phyloP scores from a whole-genome alignment of 2,113 vertebrate genomes.

The Silurus asotus region DNA sequence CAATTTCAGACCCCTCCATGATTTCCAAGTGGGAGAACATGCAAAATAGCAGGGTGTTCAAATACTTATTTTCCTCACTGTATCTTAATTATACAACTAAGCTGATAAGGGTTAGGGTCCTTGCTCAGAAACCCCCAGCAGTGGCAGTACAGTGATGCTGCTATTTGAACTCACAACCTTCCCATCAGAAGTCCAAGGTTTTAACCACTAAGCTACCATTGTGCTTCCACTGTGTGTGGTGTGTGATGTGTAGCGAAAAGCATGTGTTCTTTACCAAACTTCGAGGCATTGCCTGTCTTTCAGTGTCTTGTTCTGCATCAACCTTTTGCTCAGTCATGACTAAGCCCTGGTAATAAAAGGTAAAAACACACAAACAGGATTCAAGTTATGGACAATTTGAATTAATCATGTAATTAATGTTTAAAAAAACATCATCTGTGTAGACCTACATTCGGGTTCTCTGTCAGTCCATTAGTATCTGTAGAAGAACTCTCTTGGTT shows the following conservation, averaged over 20 bases:
- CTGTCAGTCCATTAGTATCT: conserved; percentile 26
- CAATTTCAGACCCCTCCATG: no score
- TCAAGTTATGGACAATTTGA: neutral
- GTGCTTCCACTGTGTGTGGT: neutral
- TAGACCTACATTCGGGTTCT: conserved; percentile 44
- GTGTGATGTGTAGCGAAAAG: neutral
- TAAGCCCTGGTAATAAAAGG: conserved; percentile 23
- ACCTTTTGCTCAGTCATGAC: conserved; percentile 10
- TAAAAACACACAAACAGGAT: neutral
- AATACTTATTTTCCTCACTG: no score
- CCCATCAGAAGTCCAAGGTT: no score
- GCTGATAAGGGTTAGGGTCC: no score
- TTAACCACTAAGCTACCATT: no score
- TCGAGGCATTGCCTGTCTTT: conserved; percentile 32
- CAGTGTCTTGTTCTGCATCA: conserved; percentile 27
- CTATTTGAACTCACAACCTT: no score
- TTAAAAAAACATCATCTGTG: neutral
- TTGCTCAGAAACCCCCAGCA: no score
- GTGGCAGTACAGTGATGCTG: no score
- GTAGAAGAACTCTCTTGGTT: conserved; percentile 20
- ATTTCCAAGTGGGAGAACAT: no score
- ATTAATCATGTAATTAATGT: neutral
- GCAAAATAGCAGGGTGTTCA: no score
- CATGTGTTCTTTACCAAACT: conserved; percentile 51
- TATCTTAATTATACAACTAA: no score